Base-by-base conservation (phyloP, 2,113 vertebrate genomes). In the Boleophthalmus pectinirostris region DNA sequence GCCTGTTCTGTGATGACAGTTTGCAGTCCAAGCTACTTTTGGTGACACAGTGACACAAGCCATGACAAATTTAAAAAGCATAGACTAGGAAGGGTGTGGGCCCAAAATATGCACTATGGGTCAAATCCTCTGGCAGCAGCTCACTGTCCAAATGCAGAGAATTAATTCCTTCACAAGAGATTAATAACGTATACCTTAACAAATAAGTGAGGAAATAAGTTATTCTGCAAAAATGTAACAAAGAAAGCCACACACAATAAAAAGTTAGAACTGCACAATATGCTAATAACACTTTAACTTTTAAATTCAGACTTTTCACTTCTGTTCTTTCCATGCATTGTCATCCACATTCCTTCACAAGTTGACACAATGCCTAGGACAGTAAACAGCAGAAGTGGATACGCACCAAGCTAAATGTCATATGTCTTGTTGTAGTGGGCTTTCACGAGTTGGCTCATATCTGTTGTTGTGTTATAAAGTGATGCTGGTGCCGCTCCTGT, bases 401-500 rank as follows among this genome's bases (percentile, higher is more conserved):
- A 43, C 20, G 20, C 57, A 73, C 70, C 24, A 24, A 61, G 68
- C 12, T 12, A 47, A 29, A 53, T 75, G 72, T 75, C 69, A 68
- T 38, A 69, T 18, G 38, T 81, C 68, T 53, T 72, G 45, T 66
- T 29, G 58, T 60, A 66, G 47, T 73, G 74, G 61, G 77, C 71
- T 56, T 70, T 80, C 68, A 66, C 10, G 60, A 56, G 33, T 53
- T 61, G 38, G 66, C 64, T 60, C 71, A 70, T 58, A 73, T 87
- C 74, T 86, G 81, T 78, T 80, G 87, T 78, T 69, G 80, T 77
- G 75, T 81, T 74, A 64, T 35, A 65, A 75, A 80, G 78, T 58
- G 73, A 83, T 71, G 80, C 81, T 82, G 82, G 84, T 89, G 84
- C 78, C 78, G 75, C 83, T 86, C 75, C 72, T 82, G 66, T 75